A percentile compares a stretch with the other conserved stretches of the same genome.
These are phyloP conservation scores for Physella acuta DNA, from an alignment of 1,140 invertebrate genomes.

Conservation along the genomic window DNA sequence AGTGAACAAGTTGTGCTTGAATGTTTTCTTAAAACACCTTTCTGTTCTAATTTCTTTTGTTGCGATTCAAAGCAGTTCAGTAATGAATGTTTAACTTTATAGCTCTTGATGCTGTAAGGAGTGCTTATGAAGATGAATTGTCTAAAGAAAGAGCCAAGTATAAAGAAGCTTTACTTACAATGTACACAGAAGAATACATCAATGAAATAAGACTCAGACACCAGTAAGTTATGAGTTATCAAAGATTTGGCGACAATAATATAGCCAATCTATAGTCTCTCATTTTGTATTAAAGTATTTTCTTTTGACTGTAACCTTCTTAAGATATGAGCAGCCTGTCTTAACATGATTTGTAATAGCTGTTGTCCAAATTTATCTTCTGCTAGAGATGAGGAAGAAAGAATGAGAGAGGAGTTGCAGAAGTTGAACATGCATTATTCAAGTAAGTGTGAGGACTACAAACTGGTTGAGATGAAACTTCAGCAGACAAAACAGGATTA, in stretches of 20 bases:
- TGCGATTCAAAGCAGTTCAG: not conserved
- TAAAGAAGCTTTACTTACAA: slow-evolving; percentile 44
- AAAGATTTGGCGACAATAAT: too few relatives aligned
- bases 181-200: slow-evolving; percentile 53
- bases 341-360: too few relatives aligned
- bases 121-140: slow-evolving; percentile 54
- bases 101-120: slow-evolving; percentile 55
- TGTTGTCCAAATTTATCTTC: too few relatives aligned
- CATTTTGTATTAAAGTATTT: too few relatives aligned
- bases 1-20: slow-evolving; percentile 10
- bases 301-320: too few relatives aligned
- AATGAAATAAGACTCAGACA: slow-evolving; percentile 47
- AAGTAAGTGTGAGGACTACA: slow-evolving; percentile 52
- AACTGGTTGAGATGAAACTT: slow-evolving; percentile 48
- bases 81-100: too few relatives aligned
- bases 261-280: too few relatives aligned
- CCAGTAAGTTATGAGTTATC: slow-evolving; percentile 45
- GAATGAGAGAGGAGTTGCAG: slow-evolving; percentile 43
- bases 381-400: slow-evolving; percentile 40
- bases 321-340: too few relatives aligned
- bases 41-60: not conserved
- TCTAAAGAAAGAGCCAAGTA: slow-evolving; percentile 48
- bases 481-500: slow-evolving; percentile 44
- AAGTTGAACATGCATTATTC: slow-evolving; percentile 48
- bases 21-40: too few relatives aligned